phyloP scores from a whole-genome alignment of 2,797 vertebrate genomes.

The Molossus alvarezi region DNA sequence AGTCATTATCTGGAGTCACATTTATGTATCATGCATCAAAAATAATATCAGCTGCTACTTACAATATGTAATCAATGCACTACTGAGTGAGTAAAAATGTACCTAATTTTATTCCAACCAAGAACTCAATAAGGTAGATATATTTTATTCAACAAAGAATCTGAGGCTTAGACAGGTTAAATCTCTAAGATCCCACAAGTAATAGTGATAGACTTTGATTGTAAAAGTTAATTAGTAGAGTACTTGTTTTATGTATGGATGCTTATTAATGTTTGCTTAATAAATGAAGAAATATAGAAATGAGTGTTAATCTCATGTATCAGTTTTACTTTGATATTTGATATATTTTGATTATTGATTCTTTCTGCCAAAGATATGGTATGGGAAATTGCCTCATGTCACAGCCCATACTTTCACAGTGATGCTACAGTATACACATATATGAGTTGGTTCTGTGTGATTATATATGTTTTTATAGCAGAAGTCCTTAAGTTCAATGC shows the following conservation, averaged over 20 bases:
- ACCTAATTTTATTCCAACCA: slow-evolving; percentile 6
- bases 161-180: not conserved
- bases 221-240: not conserved
- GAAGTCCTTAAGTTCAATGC: not conserved
- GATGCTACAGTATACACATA: not conserved
- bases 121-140: not conserved
- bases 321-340: slow-evolving; percentile 12
- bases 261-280: not conserved
- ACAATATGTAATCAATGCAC: not conserved
- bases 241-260: not conserved
- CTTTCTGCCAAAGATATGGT: not conserved
- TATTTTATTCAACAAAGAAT: not conserved
- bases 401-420: not conserved
- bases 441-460: not conserved
- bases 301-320: not conserved
- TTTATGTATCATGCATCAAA: not conserved
- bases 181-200: not conserved
- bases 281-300: not conserved
- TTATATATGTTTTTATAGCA: not conserved
- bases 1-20: not conserved
- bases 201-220: not conserved
- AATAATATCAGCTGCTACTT: not conserved
- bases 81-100: not conserved
- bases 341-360: not conserved
- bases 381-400: not conserved